Base-by-base conservation (phyloP, 2,888 invertebrate genomes). In the Ophion obscuratus region DNA sequence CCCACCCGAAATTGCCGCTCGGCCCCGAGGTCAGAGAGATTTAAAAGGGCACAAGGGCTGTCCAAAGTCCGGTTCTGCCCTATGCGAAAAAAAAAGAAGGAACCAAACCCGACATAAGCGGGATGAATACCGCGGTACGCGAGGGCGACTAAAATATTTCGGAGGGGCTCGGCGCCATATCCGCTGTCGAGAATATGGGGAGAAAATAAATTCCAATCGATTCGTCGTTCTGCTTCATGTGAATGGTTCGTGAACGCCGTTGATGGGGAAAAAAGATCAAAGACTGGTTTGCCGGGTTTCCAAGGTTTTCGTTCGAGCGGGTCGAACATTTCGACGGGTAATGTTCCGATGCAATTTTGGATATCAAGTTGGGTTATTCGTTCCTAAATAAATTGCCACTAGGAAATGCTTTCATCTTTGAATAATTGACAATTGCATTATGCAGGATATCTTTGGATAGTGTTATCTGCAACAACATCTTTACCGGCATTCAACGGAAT, bases 181-280 rank as follows among this genome's bases (percentile, higher is more conserved):
- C 77, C 53, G 47, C 75, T 82, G 27, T 80, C 66, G 44, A 61
- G 70, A 57, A 64, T 62, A 71, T 64, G 44, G 77, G 53, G 75
- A 83, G 66, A 59, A 85, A 77, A 81, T 78, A 82, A 82, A 82
- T 84, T 81, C 74, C 76, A 84, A 88, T 85, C 84, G 88, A 88
- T 83, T 85, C 84, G 82, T 87, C 85, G 85, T 85, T 75, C 47
- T 73, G 67, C 68, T 62, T 66, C 74, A 27, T 77, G 61, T 31
- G 62, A 74, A 73, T 66, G 79, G 59, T 81, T 81, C 57, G 44
- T 66, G 47, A 82, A 76, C 40, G 61, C 73, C 75, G 76, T 70
- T 85, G 79, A 82, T 77, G 47, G 47, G 62, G 80, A 77, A 85
- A 79, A 85, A 83, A 82, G 76, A 88, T 85, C 83, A 82, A 85